Conservation (phyloP, 2,888 invertebrate genomes). For the Protula sp. region DNA sequence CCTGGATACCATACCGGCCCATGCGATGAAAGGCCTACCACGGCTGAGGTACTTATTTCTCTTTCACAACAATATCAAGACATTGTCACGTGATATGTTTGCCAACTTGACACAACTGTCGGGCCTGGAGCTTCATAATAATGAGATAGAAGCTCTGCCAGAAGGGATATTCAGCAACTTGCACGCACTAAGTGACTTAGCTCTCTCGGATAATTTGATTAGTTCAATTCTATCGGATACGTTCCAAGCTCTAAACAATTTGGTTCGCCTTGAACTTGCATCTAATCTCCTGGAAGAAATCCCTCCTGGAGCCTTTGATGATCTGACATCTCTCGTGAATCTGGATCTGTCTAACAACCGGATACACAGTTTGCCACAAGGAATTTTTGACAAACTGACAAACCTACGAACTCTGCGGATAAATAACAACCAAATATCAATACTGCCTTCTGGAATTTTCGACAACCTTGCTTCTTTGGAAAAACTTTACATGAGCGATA, state of each 20-base stretch:
- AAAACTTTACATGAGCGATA: background rate
- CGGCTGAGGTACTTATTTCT: conserved; percentile 3
- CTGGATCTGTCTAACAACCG: conserved; percentile 2
- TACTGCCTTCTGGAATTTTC: conserved; percentile 1
- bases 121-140: background rate
- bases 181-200: background rate
- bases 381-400: background rate
- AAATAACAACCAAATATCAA: background rate
- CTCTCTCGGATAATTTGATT: background rate
- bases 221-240: background rate
- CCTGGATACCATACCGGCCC: conserved; percentile 4
- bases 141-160: background rate
- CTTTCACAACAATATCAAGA: background rate
- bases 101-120: background rate
- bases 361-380: background rate
- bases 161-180: background rate
- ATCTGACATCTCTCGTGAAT: background rate
- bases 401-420: background rate
- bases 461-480: background rate
- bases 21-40: conserved; percentile 11
- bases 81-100: background rate
- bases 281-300: background rate
- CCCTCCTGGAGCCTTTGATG: background rate
- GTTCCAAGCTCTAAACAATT: background rate
- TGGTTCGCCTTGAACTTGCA: background rate